Evolutionary conservation across 1,140 invertebrate genomes (phyloP), one percentile per base, ranked within the genome.

Genomic region (Drosophila sucinea): DNA sequence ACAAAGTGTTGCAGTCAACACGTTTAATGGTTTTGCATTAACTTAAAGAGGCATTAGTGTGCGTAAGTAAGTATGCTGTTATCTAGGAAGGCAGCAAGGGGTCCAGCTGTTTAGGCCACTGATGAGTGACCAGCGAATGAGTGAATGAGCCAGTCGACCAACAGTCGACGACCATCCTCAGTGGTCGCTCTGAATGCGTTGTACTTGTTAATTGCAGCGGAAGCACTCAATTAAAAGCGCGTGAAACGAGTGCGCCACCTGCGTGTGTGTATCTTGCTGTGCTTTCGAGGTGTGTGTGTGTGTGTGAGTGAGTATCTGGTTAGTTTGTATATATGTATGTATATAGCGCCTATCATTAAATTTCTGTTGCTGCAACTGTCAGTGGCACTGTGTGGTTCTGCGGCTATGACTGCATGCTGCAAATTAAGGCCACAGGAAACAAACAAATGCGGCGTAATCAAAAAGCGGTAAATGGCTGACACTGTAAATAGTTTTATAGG

Each of bases 181-280:
- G 61, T 68, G 81, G 69, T 79, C 56, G 56, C 73, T 67, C 61
- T 80, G 82, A 65, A 81, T 68, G 70, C 81, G 82, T 81, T 86
- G 83, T 83, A 89, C 77, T 89, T 89, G 84, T 89, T 89, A 89
- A 89, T 89, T 89, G 84, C 84, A 84, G 84, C 84, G 84, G 84
- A 89, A 89, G 84, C 84, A 89, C 84, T 89, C 84, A 89, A 89
- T 89, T 89, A 89, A 89, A 89, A 81, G 84, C 85, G 84, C 84
- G 84, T 89, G 85, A 89, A 89, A 89, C 84, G 83, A 83, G 70
- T 77, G 70, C 81, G 84, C 79, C 84, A 86, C 84, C 83, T 87
- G 82, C 69, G 56, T 74, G 41, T 71, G 40, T 61, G 23, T 51
- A 51, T 51, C 44, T 51, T 51, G 23, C 44, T 51, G 44, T 8